Percentiles rank a stretch among this genome's conserved stretches.
These are phyloP conservation scores for Hoplodrina blanda DNA, from an alignment of 2,888 invertebrate genomes.

Conservation along the genomic window DNA sequence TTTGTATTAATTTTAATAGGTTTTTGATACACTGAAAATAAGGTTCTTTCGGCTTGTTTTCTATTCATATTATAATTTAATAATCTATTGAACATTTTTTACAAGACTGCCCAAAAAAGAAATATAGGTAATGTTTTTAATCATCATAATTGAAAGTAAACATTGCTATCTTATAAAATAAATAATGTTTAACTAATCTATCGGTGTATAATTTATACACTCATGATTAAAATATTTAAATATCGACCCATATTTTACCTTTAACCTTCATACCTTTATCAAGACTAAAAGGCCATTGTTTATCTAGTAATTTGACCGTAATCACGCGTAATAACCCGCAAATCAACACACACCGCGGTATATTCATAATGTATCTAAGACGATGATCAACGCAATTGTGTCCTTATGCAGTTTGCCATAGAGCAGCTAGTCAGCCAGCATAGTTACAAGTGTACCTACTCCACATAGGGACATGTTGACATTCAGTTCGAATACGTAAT, in stretches of 20 bases:
- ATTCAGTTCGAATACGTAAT: constrained; percentile 4
- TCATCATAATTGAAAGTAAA: background rate
- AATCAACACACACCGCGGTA: constrained; percentile 54
- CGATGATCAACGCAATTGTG: constrained; percentile 66
- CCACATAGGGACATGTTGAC: constrained; percentile 15
- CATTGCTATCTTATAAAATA: no score
- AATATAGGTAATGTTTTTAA: background rate
- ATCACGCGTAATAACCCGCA: constrained; percentile 55
- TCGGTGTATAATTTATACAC: no score
- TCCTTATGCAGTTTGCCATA: constrained; percentile 59
- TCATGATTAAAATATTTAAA: background rate
- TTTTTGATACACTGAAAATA: constrained; percentile 1
- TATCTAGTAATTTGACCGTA: constrained; percentile 37
- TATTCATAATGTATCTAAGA: constrained; percentile 61
- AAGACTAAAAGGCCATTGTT: constrained; percentile 26
- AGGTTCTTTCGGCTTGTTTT: background rate
- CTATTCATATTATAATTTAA: background rate
- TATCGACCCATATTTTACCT: constrained; percentile 4
- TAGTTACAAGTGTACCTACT: constrained; percentile 14
- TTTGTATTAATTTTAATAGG: background rate
- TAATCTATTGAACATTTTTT: background rate
- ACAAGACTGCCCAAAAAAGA: no score
- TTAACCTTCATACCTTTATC: constrained; percentile 9
- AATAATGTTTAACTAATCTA: no score
- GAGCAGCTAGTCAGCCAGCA: constrained; percentile 15